Evolutionary conservation across 2,113 vertebrate species (phyloP).

Genomic region (Tychaedon coryphoeus): DNA sequence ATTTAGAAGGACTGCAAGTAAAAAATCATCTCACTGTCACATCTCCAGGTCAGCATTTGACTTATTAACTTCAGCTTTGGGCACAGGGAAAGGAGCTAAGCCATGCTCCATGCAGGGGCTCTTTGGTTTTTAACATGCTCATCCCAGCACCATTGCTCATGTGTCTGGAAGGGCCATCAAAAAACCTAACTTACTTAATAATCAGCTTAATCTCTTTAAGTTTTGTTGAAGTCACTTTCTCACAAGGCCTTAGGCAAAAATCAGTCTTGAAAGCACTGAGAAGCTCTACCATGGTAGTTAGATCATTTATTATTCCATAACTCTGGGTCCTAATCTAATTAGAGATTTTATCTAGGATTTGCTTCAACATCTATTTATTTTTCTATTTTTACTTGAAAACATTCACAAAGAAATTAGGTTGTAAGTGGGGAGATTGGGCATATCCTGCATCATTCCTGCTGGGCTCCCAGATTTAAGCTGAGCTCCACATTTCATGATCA

Average conservation of each 20-base stretch:
- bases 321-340: conserved; percentile 46
- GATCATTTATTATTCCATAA: conserved; percentile 57
- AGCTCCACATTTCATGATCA: background rate
- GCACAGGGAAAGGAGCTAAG: background rate
- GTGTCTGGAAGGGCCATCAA: background rate
- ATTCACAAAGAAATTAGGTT: background rate
- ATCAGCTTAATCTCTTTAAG: conserved; percentile 30
- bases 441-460: background rate
- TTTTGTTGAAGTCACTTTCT: conserved; percentile 35
- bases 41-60: conserved; percentile 3
- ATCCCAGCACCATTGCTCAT: background rate
- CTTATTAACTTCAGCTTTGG: background rate
- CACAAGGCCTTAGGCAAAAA: conserved; percentile 15
- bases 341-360: background rate
- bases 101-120: background rate
- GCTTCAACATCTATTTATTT: background rate
- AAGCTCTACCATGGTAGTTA: background rate
- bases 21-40: background rate
- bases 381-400: conserved; percentile 25
- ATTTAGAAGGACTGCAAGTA: conserved; percentile 15
- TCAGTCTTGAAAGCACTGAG: conserved; percentile 11
- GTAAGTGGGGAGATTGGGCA: background rate
- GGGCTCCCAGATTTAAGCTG: background rate
- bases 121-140: background rate
- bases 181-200: background rate